phyloP scores from a whole-genome alignment of 1,140 invertebrate species.

The Caenorhabditis briggsae region DNA sequence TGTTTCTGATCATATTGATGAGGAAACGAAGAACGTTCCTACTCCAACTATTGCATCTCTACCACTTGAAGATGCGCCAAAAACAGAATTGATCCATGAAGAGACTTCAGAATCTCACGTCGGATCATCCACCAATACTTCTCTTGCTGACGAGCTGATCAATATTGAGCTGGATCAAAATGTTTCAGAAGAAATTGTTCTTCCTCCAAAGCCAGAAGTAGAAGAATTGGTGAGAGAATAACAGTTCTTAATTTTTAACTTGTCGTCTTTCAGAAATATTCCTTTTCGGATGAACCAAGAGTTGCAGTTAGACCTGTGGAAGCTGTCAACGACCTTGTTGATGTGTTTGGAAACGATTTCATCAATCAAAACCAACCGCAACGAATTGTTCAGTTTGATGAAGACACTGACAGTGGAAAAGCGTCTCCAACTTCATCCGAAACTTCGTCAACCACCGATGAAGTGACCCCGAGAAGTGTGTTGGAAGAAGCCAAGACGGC shows the following conservation, averaged over 20 bases:
- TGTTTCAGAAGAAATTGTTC: neutral
- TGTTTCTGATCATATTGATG: no score
- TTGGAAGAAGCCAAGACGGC: constrained; percentile 13
- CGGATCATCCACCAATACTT: constrained; percentile 15
- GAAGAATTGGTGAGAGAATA: neutral
- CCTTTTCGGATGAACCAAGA: neutral
- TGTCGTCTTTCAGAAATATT: neutral
- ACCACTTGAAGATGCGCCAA: neutral
- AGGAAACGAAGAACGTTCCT: no score
- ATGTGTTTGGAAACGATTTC: constrained; percentile 36
- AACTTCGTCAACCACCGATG: constrained; percentile 30
- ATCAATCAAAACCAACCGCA: constrained; percentile 50
- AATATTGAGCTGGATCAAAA: constrained; percentile 24
- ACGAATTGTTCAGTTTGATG: constrained; percentile 21
- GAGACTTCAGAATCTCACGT: neutral
- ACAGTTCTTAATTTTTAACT: neutral
- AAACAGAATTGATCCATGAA: neutral
- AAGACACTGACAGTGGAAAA: constrained; percentile 38
- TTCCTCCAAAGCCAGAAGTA: neutral
- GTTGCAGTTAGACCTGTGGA: neutral
- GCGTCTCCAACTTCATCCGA: constrained; percentile 28
- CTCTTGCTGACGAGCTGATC: constrained; percentile 24
- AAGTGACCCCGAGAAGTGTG: constrained; percentile 37
- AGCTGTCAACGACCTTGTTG: constrained; percentile 22
- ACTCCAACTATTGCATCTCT: no score